These are phyloP conservation scores for Cephonodes hylas DNA, from an alignment of 2,888 invertebrate species.

Conservation along the genomic window DNA sequence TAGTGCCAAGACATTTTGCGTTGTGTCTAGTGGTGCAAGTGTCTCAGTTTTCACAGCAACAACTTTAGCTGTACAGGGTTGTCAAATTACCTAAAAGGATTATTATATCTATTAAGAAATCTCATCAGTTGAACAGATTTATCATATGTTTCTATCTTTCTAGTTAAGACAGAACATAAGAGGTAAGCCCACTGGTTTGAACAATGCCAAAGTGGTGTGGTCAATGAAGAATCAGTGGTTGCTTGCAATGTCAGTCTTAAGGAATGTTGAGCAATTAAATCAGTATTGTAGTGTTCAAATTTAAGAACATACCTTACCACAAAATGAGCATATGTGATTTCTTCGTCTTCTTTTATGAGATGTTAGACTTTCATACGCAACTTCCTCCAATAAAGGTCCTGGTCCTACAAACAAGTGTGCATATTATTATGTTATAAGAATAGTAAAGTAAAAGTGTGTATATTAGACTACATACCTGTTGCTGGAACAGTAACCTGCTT, in stretches of 20 bases:
- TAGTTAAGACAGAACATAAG: too few species aligned
- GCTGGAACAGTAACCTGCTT: constrained; percentile 21
- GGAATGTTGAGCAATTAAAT: neutral
- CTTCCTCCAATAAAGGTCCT: neutral
- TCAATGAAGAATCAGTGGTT: too few species aligned
- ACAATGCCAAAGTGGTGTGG: too few species aligned
- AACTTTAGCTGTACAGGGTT: too few species aligned
- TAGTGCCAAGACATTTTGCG: too few species aligned
- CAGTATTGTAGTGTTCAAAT: neutral
- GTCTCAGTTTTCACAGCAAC: too few species aligned
- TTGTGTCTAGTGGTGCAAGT: too few species aligned
- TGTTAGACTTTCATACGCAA: constrained; percentile 11
- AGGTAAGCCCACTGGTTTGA: too few species aligned
- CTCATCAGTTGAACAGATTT: too few species aligned
- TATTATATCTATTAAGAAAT: too few species aligned
- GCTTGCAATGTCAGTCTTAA: neutral
- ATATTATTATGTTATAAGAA: neutral
- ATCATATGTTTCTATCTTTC: too few species aligned
- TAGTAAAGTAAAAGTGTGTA: neutral
- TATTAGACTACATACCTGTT: constrained; percentile 26
- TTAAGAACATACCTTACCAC: constrained; percentile 37
- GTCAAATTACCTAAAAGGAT: too few species aligned
- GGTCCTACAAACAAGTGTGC: constrained; percentile 21
- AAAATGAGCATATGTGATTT: constrained; percentile 31
- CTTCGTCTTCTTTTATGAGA: constrained; percentile 16